Evolutionary conservation across 2,888 invertebrate genomes (phyloP).

Genomic region (Philhelius pedissequus): DNA sequence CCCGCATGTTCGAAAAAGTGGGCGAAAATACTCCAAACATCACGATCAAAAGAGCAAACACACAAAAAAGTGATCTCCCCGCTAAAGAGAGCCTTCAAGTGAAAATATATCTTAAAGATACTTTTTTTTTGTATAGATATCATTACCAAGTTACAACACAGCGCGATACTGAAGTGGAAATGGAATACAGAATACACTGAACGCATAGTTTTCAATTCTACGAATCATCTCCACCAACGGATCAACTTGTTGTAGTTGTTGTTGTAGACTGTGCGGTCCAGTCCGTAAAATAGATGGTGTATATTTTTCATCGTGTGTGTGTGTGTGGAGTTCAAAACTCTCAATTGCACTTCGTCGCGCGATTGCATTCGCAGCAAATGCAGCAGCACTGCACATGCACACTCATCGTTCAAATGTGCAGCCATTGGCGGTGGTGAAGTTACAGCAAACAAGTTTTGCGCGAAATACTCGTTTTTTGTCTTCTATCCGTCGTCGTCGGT

Average conservation of each 20-base stretch:
- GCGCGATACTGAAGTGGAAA: neutral
- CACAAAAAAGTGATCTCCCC: neutral
- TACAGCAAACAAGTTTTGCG: conserved; percentile 60
- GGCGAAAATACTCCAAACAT: conserved; percentile 24
- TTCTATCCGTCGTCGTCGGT: neutral
- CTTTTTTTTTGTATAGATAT: neutral
- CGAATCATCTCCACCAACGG: conserved; percentile 45
- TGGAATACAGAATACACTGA: neutral
- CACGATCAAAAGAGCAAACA: conserved; percentile 24
- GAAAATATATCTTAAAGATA: conserved; percentile 25
- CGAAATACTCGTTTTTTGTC: conserved; percentile 55
- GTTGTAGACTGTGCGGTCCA: neutral
- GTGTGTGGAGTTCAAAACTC: conserved; percentile 61
- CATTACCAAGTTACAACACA: neutral
- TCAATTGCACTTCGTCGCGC: conserved; percentile 60
- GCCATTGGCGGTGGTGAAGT: conserved; percentile 6
- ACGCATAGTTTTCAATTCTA: conserved; percentile 52
- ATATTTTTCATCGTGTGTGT: neutral
- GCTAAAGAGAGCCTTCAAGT: conserved; percentile 33
- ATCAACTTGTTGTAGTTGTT: neutral
- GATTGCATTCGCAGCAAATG: conserved; percentile 40
- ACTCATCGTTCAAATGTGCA: conserved; percentile 43
- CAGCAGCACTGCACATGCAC: neutral
- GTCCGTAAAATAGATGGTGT: too few species aligned
- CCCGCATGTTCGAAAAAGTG: conserved; percentile 22